These are phyloP conservation scores for Sander vitreus DNA, from an alignment of 2,113 vertebrate species.

Conservation along the genomic window DNA sequence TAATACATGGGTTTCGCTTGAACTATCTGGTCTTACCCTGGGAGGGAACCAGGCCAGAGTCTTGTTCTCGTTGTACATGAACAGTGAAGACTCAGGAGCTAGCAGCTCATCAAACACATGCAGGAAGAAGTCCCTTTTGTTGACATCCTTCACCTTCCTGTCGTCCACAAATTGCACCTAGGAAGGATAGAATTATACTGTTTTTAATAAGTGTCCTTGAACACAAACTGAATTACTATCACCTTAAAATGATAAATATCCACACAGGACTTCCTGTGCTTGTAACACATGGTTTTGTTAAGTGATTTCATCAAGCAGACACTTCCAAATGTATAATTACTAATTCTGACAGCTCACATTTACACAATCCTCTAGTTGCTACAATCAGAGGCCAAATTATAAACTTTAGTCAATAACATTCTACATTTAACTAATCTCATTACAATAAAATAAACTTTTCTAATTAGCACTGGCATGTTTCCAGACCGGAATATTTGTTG, in stretches of 20 bases:
- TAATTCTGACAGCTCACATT: background rate
- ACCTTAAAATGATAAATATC: background rate
- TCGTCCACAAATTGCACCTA: conserved; percentile 86
- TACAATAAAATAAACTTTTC: background rate
- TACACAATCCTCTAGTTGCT: background rate
- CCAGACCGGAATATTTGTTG: background rate
- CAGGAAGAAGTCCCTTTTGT: conserved; percentile 83
- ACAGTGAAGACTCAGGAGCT: conserved; percentile 76
- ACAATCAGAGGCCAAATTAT: background rate
- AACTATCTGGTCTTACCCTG: conserved; percentile 66
- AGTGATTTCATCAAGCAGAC: background rate
- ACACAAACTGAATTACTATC: background rate
- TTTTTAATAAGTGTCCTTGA: background rate
- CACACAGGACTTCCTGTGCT: background rate
- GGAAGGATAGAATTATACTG: background rate
- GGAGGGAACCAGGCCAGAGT: conserved; percentile 86
- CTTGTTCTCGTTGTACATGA: conserved; percentile 74
- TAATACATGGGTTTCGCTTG: background rate
- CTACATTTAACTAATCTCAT: background rate
- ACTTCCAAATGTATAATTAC: background rate
- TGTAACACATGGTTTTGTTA: background rate
- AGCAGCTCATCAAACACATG: conserved; percentile 81
- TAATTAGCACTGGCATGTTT: background rate
- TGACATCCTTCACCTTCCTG: conserved; percentile 32
- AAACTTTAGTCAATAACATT: background rate